These are phyloP conservation scores for Ditylenchus weischeri DNA, from an alignment of 2,888 invertebrate genomes.

Conservation along the genomic window DNA sequence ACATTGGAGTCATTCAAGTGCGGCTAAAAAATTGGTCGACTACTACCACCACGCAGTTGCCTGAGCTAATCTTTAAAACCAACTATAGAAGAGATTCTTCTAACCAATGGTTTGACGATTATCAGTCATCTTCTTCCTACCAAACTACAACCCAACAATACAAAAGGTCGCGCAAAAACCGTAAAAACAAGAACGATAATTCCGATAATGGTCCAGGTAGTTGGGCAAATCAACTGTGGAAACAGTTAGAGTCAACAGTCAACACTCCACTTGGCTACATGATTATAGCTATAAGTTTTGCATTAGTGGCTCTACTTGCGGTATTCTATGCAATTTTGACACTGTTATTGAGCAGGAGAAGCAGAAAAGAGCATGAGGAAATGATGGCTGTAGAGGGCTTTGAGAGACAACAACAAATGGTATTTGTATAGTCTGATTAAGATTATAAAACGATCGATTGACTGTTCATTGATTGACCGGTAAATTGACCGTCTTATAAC, in stretches of 20 bases:
- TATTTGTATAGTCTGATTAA: too few species aligned
- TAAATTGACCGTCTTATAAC: too few species aligned
- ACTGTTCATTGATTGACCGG: too few species aligned
- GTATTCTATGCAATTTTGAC: slow-evolving; percentile 13
- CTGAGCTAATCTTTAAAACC: too few species aligned
- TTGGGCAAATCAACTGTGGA: slow-evolving; percentile 4
- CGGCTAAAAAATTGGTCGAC: slow-evolving; percentile 34
- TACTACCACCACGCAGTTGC: too few species aligned
- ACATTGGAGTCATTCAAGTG: slow-evolving; percentile 36
- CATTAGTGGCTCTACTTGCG: slow-evolving; percentile 5
- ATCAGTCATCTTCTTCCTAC: too few species aligned
- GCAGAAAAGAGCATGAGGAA: slow-evolving; percentile 11
- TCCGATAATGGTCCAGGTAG: neutral
- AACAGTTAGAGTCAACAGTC: neutral
- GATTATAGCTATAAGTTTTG: slow-evolving; percentile 10
- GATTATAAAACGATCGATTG: too few species aligned
- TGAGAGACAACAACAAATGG: too few species aligned
- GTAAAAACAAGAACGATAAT: neutral
- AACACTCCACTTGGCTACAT: slow-evolving; percentile 11
- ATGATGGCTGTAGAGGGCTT: too few species aligned
- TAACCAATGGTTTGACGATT: too few species aligned
- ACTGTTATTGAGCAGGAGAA: neutral
- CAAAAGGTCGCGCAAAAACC: neutral
- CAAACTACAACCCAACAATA: neutral
- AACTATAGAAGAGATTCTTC: too few species aligned